Conservation (phyloP, 2,113 vertebrate species). For the Gymnogyps californianus region DNA sequence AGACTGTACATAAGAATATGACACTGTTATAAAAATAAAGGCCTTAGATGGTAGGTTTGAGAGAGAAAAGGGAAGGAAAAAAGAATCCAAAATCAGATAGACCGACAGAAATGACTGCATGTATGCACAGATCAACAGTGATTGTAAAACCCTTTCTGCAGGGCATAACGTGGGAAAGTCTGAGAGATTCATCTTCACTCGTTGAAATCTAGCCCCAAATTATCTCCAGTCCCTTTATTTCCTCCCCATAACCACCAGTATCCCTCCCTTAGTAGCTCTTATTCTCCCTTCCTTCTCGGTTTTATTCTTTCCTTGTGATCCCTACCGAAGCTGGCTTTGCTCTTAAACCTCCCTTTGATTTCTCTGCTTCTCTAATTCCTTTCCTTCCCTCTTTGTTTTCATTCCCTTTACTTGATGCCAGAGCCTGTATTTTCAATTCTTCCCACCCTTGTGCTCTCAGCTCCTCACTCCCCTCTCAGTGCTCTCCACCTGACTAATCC, state of each 20-base stretch:
- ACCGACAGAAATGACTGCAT: not conserved
- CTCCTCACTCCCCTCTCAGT: conserved; percentile 39
- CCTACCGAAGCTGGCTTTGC: conserved; percentile 61
- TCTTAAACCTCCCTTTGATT: conserved; percentile 63
- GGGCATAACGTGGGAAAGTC: conserved; percentile 34
- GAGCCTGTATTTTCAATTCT: conserved; percentile 58
- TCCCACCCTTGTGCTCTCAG: conserved; percentile 44
- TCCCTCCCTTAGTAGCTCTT: not conserved
- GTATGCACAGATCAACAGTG: not conserved
- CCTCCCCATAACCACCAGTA: not conserved
- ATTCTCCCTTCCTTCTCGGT: conserved; percentile 24
- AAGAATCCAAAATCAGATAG: not conserved
- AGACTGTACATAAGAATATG: not conserved
- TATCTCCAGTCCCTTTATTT: conserved; percentile 35
- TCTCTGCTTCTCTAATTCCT: conserved; percentile 61
- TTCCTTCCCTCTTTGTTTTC: conserved; percentile 63
- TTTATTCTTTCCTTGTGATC: conserved; percentile 58
- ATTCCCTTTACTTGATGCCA: conserved; percentile 59
- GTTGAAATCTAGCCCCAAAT: conserved; percentile 2
- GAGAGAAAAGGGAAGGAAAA: not conserved
- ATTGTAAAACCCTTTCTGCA: not conserved
- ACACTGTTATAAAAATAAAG: not conserved
- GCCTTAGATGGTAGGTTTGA: not conserved
- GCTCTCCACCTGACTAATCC: conserved; percentile 68
- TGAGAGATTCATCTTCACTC: not conserved